phyloP scores from a whole-genome alignment of 2,888 invertebrate genomes.

The Melieria picta region DNA sequence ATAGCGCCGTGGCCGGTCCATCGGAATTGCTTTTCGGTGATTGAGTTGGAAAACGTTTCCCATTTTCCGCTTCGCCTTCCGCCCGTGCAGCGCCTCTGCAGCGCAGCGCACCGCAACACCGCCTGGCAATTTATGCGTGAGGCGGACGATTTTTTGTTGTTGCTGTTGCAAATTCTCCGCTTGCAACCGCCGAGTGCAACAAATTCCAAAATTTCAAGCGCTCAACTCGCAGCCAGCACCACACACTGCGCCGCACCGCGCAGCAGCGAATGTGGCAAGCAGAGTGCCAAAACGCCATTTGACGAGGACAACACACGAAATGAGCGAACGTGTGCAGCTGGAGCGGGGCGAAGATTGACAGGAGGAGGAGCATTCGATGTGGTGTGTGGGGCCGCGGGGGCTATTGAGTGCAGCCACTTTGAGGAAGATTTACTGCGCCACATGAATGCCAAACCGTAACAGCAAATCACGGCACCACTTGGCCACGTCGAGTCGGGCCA shows the following conservation, averaged over 20 bases:
- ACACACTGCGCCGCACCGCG: too few relatives aligned
- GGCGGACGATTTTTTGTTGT: constrained; percentile 17
- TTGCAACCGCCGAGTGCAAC: background rate
- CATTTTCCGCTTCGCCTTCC: background rate
- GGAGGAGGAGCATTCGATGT: background rate
- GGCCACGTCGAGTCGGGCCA: background rate
- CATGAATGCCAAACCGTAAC: constrained; percentile 44
- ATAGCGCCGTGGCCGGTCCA: constrained; percentile 13
- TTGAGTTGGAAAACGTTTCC: constrained; percentile 30
- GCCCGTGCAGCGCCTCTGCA: background rate
- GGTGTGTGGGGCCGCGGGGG: background rate
- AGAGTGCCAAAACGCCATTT: too few relatives aligned
- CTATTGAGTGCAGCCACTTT: background rate
- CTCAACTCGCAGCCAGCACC: too few relatives aligned
- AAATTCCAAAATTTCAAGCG: constrained; percentile 4
- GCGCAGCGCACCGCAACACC: background rate
- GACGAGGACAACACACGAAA: too few relatives aligned
- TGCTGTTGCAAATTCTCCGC: background rate
- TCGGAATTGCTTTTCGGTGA: constrained; percentile 33
- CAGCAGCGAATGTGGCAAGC: too few relatives aligned
- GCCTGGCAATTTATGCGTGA: constrained; percentile 24
- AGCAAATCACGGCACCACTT: constrained; percentile 45
- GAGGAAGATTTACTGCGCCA: constrained; percentile 46
- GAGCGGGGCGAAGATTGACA: too few relatives aligned
- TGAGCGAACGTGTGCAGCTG: too few relatives aligned